A percentile compares a stretch with the other conserved stretches of the same genome.
These are phyloP conservation scores for Cephus pulcher DNA, from an alignment of 2,888 invertebrate species.

Conservation along the genomic window DNA sequence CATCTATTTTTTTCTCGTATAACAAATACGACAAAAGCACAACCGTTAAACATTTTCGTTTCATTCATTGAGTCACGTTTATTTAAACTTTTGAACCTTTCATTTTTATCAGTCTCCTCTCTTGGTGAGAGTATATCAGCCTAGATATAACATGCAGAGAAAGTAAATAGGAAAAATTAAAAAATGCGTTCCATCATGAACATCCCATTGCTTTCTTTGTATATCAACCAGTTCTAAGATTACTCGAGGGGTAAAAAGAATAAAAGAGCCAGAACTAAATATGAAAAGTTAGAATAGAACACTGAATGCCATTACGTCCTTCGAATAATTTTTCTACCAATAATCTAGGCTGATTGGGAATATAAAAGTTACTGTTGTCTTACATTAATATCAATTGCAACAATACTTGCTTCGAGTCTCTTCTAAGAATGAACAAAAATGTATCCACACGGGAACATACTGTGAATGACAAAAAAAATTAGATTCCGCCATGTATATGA, in stretches of 20 bases:
- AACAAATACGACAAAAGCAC: background rate
- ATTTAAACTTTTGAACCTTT: background rate
- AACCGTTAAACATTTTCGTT: background rate
- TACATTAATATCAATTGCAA: background rate
- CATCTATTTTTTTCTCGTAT: conserved; percentile 15
- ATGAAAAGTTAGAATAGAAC: too few relatives aligned
- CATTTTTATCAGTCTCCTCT: background rate
- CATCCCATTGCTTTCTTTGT: background rate
- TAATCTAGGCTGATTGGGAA: background rate
- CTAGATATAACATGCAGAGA: background rate
- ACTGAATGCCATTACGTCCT: background rate
- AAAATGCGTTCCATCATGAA: background rate
- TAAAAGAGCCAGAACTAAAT: too few relatives aligned
- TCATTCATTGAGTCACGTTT: background rate
- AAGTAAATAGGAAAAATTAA: background rate
- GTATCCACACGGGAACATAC: conserved; percentile 54
- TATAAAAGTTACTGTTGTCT: background rate
- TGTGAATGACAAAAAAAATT: background rate
- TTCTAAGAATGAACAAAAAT: conserved; percentile 36
- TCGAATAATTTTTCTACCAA: background rate
- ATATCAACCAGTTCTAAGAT: background rate
- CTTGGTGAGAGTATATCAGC: background rate
- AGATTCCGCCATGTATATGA: background rate
- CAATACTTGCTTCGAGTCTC: background rate
- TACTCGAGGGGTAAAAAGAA: background rate